Conservation (phyloP, 2,888 invertebrate genomes). For the Volucella inanis region DNA sequence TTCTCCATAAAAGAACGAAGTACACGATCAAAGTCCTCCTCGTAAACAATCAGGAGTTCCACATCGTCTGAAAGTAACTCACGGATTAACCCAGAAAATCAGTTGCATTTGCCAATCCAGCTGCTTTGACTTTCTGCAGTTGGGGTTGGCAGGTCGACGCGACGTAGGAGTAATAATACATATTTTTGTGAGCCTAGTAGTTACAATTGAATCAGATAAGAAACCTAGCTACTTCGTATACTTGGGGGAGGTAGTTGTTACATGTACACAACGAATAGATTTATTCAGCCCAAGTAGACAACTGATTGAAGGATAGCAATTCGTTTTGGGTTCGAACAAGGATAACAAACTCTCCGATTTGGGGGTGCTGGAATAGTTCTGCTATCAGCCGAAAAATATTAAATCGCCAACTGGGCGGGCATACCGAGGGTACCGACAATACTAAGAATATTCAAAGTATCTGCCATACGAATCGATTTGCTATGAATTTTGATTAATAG, state of each 20-base stretch:
- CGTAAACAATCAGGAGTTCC: slow-evolving; percentile 86
- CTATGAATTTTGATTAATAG: slow-evolving; percentile 71
- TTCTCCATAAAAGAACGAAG: slow-evolving; percentile 79
- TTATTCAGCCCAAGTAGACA: slow-evolving; percentile 20
- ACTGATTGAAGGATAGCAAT: slow-evolving; percentile 56
- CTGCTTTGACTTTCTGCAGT: background rate
- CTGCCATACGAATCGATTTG: slow-evolving; percentile 63
- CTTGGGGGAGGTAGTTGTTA: slow-evolving; percentile 8
- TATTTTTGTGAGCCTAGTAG: slow-evolving; percentile 62
- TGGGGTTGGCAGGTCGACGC: background rate
- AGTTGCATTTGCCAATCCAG: slow-evolving; percentile 40
- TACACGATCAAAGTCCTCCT: slow-evolving; percentile 84
- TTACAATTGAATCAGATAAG: slow-evolving; percentile 67
- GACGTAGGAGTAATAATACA: slow-evolving; percentile 46
- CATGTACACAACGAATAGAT: slow-evolving; percentile 37
- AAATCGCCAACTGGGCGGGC: slow-evolving; percentile 13
- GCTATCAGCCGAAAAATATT: slow-evolving; percentile 22
- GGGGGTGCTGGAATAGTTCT: slow-evolving; percentile 30
- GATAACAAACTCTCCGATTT: slow-evolving; percentile 39
- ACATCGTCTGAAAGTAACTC: slow-evolving; percentile 83
- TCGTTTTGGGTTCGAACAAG: slow-evolving; percentile 35
- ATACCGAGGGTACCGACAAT: background rate
- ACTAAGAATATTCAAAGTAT: background rate
- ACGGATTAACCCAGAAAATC: slow-evolving; percentile 78
- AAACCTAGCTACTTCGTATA: slow-evolving; percentile 41